Percentiles rank a stretch among this genome's conserved stretches.
phyloP scores from a whole-genome alignment of 2,888 invertebrate species.

The Furcula furcula region DNA sequence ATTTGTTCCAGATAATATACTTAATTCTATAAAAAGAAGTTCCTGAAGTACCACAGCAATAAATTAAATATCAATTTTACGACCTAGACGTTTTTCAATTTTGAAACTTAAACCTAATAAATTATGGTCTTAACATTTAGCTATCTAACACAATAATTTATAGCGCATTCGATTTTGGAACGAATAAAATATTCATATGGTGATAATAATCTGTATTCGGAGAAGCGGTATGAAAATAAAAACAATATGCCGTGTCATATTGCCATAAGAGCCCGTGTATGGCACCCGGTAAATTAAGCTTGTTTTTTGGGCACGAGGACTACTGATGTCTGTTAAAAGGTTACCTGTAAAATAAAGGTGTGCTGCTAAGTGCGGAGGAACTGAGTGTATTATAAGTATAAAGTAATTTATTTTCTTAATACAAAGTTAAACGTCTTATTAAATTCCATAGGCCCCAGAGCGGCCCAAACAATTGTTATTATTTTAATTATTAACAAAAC shows the following conservation, averaged over 20 bases:
- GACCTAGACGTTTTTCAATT: conserved; percentile 9
- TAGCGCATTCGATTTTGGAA: conserved; percentile 35
- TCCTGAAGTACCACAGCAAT: neutral
- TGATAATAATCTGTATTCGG: conserved; percentile 51
- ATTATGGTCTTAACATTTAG: conserved; percentile 23
- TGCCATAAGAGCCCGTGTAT: conserved; percentile 29
- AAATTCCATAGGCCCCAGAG: no score
- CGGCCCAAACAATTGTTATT: no score
- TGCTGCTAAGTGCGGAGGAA: no score
- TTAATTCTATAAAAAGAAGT: neutral
- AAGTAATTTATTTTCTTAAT: no score
- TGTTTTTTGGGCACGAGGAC: conserved; percentile 15
- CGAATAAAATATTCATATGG: conserved; percentile 56
- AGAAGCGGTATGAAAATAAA: conserved; percentile 35
- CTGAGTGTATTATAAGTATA: no score
- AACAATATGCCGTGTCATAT: conserved; percentile 38
- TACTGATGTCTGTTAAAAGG: no score
- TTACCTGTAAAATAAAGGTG: no score
- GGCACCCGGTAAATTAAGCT: conserved; percentile 34
- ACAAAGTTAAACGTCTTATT: no score
- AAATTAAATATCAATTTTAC: conserved; percentile 13
- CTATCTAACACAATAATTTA: conserved; percentile 38
- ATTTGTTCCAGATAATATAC: no score
- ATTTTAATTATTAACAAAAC: no score
- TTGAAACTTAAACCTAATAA: conserved; percentile 19